Evolutionary conservation across 2,797 vertebrate species (phyloP).

Genomic region (Pteronotus mesoamericanus): DNA sequence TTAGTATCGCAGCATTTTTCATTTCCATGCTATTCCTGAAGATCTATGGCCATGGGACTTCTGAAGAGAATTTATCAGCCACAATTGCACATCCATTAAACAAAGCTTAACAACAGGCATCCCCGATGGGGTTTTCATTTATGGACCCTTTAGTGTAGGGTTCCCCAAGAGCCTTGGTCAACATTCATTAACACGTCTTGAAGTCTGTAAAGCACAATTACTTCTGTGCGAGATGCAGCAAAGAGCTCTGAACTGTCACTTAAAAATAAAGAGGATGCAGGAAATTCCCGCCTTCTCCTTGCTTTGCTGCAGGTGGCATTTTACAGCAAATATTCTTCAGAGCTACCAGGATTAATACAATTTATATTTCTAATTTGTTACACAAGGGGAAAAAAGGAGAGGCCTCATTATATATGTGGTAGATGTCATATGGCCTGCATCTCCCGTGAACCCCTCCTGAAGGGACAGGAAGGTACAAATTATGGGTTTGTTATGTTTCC

Average conservation of each 20-base stretch:
- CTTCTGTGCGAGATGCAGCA: not conserved
- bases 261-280: not conserved
- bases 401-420: not conserved
- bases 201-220: not conserved
- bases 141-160: not conserved
- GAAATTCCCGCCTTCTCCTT: not conserved
- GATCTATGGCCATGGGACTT: not conserved
- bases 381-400: not conserved
- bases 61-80: not conserved
- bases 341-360: not conserved
- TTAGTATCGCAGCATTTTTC: not conserved
- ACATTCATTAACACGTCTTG: not conserved
- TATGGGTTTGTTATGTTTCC: not conserved
- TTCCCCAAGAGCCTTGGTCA: not conserved
- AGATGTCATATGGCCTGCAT: not conserved
- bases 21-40: not conserved
- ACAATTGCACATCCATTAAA: not conserved
- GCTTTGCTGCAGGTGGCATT: not conserved
- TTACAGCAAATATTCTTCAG: not conserved
- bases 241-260: not conserved
- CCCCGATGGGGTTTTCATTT: conserved; percentile 22
- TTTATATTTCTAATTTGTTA: not conserved
- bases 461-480: not conserved
- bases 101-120: not conserved
- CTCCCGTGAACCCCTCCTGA: not conserved